These are phyloP conservation scores for Spisula solida DNA, from an alignment of 2,888 invertebrate species.

Conservation along the genomic window DNA sequence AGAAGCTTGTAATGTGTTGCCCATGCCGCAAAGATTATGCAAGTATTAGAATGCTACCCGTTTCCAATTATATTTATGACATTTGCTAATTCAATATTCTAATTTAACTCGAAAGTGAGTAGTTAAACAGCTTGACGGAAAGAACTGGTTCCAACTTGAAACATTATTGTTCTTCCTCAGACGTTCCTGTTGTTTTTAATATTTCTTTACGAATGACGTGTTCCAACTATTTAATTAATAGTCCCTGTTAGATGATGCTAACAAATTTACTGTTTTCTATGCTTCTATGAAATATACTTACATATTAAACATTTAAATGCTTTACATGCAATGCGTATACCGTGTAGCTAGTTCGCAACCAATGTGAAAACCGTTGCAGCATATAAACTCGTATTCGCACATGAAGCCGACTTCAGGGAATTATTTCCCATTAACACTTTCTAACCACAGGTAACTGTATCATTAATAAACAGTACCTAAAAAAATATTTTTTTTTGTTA, in stretches of 20 bases:
- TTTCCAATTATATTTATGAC: not conserved
- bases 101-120: not conserved
- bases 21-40: not conserved
- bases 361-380: too few species aligned
- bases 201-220: not conserved
- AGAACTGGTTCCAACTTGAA: not conserved
- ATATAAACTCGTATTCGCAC: too few species aligned
- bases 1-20: not conserved
- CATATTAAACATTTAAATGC: not conserved
- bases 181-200: not conserved
- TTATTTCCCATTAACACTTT: too few species aligned
- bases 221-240: slow-evolving; percentile 5
- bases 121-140: not conserved
- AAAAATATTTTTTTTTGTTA: too few species aligned
- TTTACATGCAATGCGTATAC: too few species aligned
- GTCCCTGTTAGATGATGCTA: not conserved
- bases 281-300: not conserved
- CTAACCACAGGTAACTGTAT: too few species aligned
- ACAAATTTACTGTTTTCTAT: not conserved
- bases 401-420: too few species aligned
- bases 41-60: not conserved
- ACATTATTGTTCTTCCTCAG: not conserved
- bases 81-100: slow-evolving; percentile 5
- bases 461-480: too few species aligned
- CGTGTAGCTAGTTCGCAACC: too few species aligned